These are phyloP conservation scores for Danaus plexippus DNA, from an alignment of 1,140 invertebrate genomes.

Conservation along the genomic window DNA sequence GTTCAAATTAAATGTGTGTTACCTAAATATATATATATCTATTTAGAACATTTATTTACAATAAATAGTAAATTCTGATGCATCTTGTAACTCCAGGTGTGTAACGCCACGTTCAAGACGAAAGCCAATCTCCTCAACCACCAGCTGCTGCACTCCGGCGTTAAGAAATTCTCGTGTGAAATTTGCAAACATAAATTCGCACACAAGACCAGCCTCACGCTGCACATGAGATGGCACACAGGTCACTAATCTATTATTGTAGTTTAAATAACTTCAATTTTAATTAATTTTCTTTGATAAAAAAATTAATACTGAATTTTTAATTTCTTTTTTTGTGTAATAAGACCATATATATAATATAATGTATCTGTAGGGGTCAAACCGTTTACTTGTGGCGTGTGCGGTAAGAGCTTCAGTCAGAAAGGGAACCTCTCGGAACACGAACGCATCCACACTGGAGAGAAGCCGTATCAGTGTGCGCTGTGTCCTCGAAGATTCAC, in stretches of 20 bases:
- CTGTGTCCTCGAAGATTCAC: slow-evolving; percentile 80
- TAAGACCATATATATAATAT: too few species aligned
- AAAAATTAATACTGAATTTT: too few species aligned
- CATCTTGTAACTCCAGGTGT: slow-evolving; percentile 63
- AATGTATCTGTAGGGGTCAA: slow-evolving; percentile 54
- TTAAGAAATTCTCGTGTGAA: slow-evolving; percentile 82
- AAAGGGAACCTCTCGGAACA: slow-evolving; percentile 75
- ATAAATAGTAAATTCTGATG: too few species aligned
- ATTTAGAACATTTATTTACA: too few species aligned
- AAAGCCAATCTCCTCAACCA: slow-evolving; percentile 81
- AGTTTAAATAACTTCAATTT: too few species aligned
- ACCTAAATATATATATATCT: too few species aligned
- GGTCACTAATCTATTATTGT: slow-evolving; percentile 43
- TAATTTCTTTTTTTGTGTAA: not conserved
- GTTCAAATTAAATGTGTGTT: too few species aligned
- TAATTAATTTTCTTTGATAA: too few species aligned
- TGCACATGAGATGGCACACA: slow-evolving; percentile 75
- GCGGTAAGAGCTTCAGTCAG: slow-evolving; percentile 81
- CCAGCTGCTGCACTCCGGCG: slow-evolving; percentile 77
- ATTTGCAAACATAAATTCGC: slow-evolving; percentile 83
- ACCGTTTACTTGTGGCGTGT: slow-evolving; percentile 71
- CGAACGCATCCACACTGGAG: slow-evolving; percentile 77
- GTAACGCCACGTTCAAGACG: slow-evolving; percentile 79
- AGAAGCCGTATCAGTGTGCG: slow-evolving; percentile 75
- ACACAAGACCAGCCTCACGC: slow-evolving; percentile 80